Conservation (phyloP, 2,888 invertebrate genomes). For the Choristoneura rosaceana region DNA sequence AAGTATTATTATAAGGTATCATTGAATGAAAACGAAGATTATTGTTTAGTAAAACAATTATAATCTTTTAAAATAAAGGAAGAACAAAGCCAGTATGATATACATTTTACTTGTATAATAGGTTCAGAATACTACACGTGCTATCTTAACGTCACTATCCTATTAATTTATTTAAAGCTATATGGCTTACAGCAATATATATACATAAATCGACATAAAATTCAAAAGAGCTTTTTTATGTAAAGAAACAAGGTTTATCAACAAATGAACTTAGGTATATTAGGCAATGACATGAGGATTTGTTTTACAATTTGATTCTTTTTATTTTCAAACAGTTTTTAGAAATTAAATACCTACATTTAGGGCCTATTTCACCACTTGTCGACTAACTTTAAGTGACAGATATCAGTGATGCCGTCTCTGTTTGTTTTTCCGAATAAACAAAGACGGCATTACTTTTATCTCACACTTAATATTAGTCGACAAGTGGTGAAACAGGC, state of each 20-base stretch:
- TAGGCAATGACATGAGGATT: background rate
- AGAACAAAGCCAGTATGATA: slow-evolving; percentile 38
- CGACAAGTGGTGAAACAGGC: too few species aligned
- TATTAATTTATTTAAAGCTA: slow-evolving; percentile 59
- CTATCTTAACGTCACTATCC: slow-evolving; percentile 38
- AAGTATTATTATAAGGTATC: background rate
- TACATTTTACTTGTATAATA: slow-evolving; percentile 37
- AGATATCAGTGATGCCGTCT: too few species aligned
- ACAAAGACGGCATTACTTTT: too few species aligned
- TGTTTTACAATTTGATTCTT: background rate
- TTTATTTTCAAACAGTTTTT: background rate
- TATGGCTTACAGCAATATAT: slow-evolving; percentile 61
- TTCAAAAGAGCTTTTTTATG: slow-evolving; percentile 47
- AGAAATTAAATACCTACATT: background rate
- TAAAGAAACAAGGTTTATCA: background rate
- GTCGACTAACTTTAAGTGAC: too few species aligned
- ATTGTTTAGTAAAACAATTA: slow-evolving; percentile 37
- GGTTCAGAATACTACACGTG: slow-evolving; percentile 26
- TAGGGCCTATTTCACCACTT: too few species aligned
- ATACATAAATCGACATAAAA: slow-evolving; percentile 46
- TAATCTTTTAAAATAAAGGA: slow-evolving; percentile 26
- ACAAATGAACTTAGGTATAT: background rate
- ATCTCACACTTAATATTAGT: too few species aligned
- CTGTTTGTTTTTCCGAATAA: too few species aligned
- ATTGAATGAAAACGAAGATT: slow-evolving; percentile 1